phyloP scores from a whole-genome alignment of 2,113 vertebrate species.

The Motacilla tschutschensis region DNA sequence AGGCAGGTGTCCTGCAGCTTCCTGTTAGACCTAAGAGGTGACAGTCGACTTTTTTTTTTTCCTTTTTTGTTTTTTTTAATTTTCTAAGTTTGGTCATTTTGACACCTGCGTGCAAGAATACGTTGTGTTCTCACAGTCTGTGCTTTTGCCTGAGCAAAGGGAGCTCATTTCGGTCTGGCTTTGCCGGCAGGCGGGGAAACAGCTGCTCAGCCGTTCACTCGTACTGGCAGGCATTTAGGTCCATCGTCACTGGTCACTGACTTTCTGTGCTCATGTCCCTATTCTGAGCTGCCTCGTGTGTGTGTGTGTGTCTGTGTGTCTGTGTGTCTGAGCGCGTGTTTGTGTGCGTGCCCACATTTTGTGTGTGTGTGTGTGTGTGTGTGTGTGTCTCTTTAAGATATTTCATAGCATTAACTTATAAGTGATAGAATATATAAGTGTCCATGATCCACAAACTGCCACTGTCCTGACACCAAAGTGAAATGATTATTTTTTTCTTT shows the following conservation, averaged over 20 bases:
- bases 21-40: conserved; percentile 46
- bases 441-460: conserved; percentile 66
- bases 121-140: conserved; percentile 64
- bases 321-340: conserved; percentile 5
- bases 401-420: conserved; percentile 65
- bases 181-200: conserved; percentile 63
- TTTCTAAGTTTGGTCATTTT: conserved; percentile 57
- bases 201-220: conserved; percentile 67
- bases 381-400: conserved; percentile 61
- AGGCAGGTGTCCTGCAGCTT: conserved; percentile 56
- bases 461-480: conserved; percentile 67
- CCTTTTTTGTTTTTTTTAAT: background rate
- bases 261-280: conserved; percentile 65
- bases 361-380: conserved; percentile 11
- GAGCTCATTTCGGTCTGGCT: conserved; percentile 66
- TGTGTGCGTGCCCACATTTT: conserved; percentile 25
- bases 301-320: conserved; percentile 28
- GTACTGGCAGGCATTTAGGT: conserved; percentile 71
- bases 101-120: conserved; percentile 46
- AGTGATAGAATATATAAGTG: conserved; percentile 64
- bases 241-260: conserved; percentile 66
- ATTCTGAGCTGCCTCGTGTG: conserved; percentile 57
- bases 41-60: background rate
- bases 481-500: conserved; percentile 40
- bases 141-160: conserved; percentile 71